Evolutionary conservation across 1,140 invertebrate genomes (phyloP), one percentile per base, ranked within the genome.

Genomic region (Drosophila saltans): DNA sequence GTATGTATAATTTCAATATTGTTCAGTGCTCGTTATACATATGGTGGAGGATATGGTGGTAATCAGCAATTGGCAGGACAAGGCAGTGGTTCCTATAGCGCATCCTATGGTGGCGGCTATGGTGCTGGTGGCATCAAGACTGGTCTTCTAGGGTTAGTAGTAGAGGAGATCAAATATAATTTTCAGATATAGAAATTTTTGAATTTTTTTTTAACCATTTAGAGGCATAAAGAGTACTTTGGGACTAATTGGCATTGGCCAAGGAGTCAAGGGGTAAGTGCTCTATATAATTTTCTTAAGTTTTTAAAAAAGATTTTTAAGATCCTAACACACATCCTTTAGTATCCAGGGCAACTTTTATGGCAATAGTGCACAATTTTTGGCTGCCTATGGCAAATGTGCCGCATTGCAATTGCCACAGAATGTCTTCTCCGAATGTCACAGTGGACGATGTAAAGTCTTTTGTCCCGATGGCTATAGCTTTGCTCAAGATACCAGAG

Each of bases 401-500:
- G n/a, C 71, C 0, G 41, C 72, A 1, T 48, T 75, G 5, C n/a
- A 57, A 2, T 61, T 92, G 66, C 91, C 91, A 0, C 33, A 60
- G 3, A 92, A 91, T 64, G 84, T 88, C 4, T 16, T 48, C 4
- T 68, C 75, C 58, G 58, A 75, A 16, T 92, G 91, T 61, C 72
- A 78, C 5, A 45, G 39, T n/a, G 80, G 80, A 7, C 72, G 80
- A 3, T 96, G 96, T 75, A 92, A 86, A 9, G 94, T 94, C 2
- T 93, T 74, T 16, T 96, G 95, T 75, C 79, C 93, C 1, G 60
- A 89, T 6, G 92, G 93, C 43, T 94, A 95, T 78, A 92, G 93
- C 70, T 96, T 96, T 85, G 94, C 94, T 0, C 94, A 94, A 83
- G 94, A 94, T 11, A 91, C 93, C 21, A 91, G 66, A 3, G 81